Evolutionary conservation across 2,888 invertebrate genomes (phyloP), one percentile per base, ranked within the genome.

Genomic region (Acronicta aceris): DNA sequence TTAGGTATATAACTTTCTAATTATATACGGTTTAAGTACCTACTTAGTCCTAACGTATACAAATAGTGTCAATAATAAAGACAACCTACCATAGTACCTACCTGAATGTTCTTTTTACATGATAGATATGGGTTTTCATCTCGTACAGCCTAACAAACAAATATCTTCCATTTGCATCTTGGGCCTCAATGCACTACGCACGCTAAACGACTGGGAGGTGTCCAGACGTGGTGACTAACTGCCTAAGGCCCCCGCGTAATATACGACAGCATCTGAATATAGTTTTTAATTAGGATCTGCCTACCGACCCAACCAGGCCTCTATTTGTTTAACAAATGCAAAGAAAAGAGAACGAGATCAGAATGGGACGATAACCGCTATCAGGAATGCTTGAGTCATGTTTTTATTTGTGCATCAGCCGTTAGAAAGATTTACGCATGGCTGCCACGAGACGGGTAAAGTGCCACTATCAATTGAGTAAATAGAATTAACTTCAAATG

Each of bases 241-340:
- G 88, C 91, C 88, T 74, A 75, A 83, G 87, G 90, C 88, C 85
- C 79, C 84, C 83, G 83, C 82, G 86, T 89, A 90, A 90, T 88
- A 90, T 87, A 91, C 88, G 89, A 84, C 85, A 83, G 85, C 83
- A 84, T 78, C 82, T 86, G 88, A 82, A 84, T 91, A 91, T 89
- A 90, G 88, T 90, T 93, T 92, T 92, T 92, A 93, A 93, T 93
- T 92, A 91, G 90, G 86, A 88, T 82, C 90, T 87, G 89, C 89
- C 88, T 86, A 86, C 89, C 89, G 87, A 88, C 82, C 83, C 79
- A 79, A 83, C 85, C 81, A 83, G 85, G 80, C 88, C 84, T 85
- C 89, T 92, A 92, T 92, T 93, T 92, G 91, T 92, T 92, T 89
- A 88, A 83, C 81, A 83, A 90, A 89, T 83, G 84, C 84, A 87